These are phyloP conservation scores for Monodelphis domestica DNA, from an alignment of 2,797 vertebrate genomes.

Conservation along the genomic window DNA sequence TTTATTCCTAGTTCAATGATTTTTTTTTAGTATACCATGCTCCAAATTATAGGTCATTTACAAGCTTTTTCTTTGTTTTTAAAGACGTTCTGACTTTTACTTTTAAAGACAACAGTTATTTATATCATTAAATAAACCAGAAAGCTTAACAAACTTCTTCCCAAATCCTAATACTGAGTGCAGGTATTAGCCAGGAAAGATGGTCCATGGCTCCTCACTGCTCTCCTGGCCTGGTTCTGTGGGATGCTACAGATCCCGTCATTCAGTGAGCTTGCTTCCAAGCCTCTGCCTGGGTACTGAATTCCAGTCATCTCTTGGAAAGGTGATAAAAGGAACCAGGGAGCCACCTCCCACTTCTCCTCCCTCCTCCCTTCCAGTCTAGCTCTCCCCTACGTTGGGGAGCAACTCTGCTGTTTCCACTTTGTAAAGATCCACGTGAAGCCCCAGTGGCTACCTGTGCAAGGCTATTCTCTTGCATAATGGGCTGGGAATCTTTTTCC, in stretches of 20 bases:
- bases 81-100: neutral
- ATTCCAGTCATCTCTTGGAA: neutral
- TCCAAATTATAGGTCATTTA: neutral
- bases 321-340: neutral
- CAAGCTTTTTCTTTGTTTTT: neutral
- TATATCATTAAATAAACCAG: neutral
- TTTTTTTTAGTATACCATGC: neutral
- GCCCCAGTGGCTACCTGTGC: neutral
- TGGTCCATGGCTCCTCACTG: neutral
- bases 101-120: neutral
- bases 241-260: neutral
- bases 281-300: neutral
- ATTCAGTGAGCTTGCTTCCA: neutral
- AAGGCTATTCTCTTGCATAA: neutral
- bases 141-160: neutral
- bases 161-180: neutral
- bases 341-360: neutral
- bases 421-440: neutral
- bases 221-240: neutral
- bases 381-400: neutral
- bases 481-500: neutral
- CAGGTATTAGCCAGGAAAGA: neutral
- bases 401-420: neutral
- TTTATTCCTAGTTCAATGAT: neutral
- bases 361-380: neutral